These are phyloP conservation scores for Brachymystax lenok DNA, from an alignment of 2,797 vertebrate genomes.

Conservation along the genomic window DNA sequence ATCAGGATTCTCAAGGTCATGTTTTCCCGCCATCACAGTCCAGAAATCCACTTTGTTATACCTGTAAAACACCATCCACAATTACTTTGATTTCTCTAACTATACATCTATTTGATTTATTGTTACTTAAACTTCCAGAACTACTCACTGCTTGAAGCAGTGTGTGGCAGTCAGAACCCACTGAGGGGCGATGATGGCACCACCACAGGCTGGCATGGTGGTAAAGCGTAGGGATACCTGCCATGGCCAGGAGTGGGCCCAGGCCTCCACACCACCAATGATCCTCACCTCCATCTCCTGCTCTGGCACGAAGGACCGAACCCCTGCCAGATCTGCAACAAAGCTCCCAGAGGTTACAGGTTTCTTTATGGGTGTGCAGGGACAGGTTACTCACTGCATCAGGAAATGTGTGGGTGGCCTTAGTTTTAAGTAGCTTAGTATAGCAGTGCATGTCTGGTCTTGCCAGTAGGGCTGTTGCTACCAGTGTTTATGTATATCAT, in stretches of 20 bases:
- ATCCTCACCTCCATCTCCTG: constrained; percentile 54
- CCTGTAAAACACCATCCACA: constrained; percentile 43
- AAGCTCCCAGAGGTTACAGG: not conserved
- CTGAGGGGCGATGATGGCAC: constrained; percentile 56
- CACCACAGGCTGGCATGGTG: constrained; percentile 63
- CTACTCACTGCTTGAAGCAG: constrained; percentile 69
- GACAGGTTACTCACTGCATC: not conserved
- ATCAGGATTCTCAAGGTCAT: constrained; percentile 56
- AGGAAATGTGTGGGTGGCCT: not conserved
- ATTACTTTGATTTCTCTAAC: not conserved
- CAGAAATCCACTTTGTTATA: constrained; percentile 60
- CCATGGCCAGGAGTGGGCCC: constrained; percentile 76
- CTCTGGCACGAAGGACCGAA: constrained; percentile 53
- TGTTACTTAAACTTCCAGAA: not conserved
- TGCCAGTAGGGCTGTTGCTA: not conserved
- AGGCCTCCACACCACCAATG: constrained; percentile 71
- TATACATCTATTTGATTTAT: not conserved
- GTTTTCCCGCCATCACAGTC: constrained; percentile 69
- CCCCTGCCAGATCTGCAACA: constrained; percentile 59
- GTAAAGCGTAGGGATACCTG: constrained; percentile 61
- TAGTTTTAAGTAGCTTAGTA: not conserved
- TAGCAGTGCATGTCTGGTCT: not conserved
- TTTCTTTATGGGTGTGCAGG: not conserved
- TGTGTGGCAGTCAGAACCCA: constrained; percentile 73
- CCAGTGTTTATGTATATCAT: not conserved